These are phyloP conservation scores for Poeciliopsis retropinna DNA, from an alignment of 2,113 vertebrate genomes.

Conservation along the genomic window DNA sequence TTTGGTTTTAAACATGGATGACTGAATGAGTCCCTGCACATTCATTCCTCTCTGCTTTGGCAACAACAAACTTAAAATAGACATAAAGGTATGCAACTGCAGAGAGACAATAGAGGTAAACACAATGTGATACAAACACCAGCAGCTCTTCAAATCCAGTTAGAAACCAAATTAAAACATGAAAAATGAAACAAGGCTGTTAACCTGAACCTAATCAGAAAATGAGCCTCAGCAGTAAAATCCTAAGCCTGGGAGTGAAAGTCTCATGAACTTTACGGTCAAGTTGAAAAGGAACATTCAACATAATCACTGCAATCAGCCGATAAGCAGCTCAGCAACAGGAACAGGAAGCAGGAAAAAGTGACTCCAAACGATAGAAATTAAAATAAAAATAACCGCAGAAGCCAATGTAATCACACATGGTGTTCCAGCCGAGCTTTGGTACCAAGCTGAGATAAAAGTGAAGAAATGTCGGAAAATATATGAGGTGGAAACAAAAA, in stretches of 20 bases:
- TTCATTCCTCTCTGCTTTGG: neutral
- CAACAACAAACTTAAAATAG: neutral
- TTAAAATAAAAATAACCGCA: neutral
- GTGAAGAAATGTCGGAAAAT: neutral
- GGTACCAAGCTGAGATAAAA: neutral
- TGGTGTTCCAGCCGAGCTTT: neutral
- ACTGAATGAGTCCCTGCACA: neutral
- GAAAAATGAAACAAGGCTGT: too few species aligned
- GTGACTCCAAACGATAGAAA: neutral
- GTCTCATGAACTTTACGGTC: neutral
- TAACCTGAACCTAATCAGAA: neutral
- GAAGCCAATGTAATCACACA: neutral
- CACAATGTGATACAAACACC: neutral
- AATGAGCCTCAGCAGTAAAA: neutral
- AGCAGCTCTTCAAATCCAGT: neutral
- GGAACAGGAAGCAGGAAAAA: slow-evolving; percentile 39
- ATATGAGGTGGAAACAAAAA: too few species aligned
- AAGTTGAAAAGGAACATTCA: neutral
- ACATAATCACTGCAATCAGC: slow-evolving; percentile 24
- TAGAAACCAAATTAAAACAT: neutral
- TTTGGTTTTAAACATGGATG: neutral
- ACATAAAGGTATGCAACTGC: neutral
- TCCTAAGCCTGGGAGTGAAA: neutral
- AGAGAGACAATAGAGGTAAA: neutral
- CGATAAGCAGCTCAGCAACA: slow-evolving; percentile 23